Conservation (phyloP, 1,140 invertebrate species). For the Myzus persicae region DNA sequence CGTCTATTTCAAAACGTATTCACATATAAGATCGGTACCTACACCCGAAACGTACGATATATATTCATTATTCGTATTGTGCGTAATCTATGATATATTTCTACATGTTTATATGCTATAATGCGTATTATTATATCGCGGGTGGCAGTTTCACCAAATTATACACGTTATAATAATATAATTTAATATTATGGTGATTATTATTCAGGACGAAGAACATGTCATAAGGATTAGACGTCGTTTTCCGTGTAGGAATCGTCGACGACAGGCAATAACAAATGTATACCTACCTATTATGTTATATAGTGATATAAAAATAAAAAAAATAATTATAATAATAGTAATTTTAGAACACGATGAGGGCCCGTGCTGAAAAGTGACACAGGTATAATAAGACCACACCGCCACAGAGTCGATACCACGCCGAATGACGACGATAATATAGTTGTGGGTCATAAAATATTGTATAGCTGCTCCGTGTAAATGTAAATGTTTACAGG, state of each 20-base stretch:
- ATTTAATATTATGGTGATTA: too few species aligned
- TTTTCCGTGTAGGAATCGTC: background rate
- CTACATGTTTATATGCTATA: background rate
- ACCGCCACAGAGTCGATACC: constrained; percentile 22
- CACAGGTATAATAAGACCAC: background rate
- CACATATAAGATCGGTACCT: background rate
- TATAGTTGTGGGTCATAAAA: constrained; percentile 42
- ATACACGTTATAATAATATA: background rate
- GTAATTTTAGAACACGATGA: background rate
- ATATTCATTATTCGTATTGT: background rate
- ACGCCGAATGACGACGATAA: background rate
- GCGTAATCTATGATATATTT: background rate
- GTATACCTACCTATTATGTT: background rate
- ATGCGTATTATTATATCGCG: background rate
- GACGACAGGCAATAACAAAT: background rate
- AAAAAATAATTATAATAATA: background rate
- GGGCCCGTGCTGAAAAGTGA: background rate
- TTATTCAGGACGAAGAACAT: background rate
- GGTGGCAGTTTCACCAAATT: background rate
- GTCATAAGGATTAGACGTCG: background rate
- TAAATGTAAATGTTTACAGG: constrained; percentile 57
- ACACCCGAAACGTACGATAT: background rate
- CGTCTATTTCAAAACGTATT: background rate
- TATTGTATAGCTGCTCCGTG: background rate
- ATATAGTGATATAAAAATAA: background rate